These are phyloP conservation scores for Porites lutea DNA, from an alignment of 64 coral and sea anemone species.

Conservation along the genomic window DNA sequence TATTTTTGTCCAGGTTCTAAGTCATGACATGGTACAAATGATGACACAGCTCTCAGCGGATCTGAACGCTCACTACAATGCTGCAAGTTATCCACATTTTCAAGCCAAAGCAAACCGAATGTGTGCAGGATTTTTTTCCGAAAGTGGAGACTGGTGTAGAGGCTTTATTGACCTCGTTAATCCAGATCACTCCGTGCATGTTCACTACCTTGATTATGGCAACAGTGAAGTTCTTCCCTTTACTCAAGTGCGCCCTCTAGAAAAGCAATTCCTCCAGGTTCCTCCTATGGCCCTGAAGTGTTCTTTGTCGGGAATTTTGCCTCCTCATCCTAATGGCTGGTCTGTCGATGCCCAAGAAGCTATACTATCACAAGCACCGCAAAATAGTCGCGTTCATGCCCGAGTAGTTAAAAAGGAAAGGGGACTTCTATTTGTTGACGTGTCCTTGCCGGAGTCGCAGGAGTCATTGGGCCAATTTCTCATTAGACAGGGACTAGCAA, in stretches of 20 bases:
- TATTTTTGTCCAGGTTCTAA: constrained; percentile 71
- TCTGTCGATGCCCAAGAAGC: constrained; percentile 39
- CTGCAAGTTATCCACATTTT: constrained; percentile 58
- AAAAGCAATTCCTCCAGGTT: constrained; percentile 16
- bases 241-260: constrained; percentile 63
- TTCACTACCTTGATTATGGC: constrained; percentile 91
- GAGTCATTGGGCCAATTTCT: constrained; percentile 39
- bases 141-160: constrained; percentile 78
- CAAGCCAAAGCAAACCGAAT: constrained; percentile 9
- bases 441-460: not conserved
- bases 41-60: constrained; percentile 38
- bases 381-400: constrained; percentile 22
- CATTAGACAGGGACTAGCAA: constrained; percentile 53
- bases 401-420: constrained; percentile 49
- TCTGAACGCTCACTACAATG: constrained; percentile 65
- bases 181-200: constrained; percentile 30
- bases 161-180: constrained; percentile 40
- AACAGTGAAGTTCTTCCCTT: constrained; percentile 59
- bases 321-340: constrained; percentile 54
- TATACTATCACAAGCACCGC: constrained; percentile 50
- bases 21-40: constrained; percentile 54
- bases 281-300: constrained; percentile 58
- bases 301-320: constrained; percentile 48
- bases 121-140: constrained; percentile 77
- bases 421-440: constrained; percentile 55